Base-by-base conservation (phyloP, 2,888 invertebrate genomes). In the Nycteola revayana region DNA sequence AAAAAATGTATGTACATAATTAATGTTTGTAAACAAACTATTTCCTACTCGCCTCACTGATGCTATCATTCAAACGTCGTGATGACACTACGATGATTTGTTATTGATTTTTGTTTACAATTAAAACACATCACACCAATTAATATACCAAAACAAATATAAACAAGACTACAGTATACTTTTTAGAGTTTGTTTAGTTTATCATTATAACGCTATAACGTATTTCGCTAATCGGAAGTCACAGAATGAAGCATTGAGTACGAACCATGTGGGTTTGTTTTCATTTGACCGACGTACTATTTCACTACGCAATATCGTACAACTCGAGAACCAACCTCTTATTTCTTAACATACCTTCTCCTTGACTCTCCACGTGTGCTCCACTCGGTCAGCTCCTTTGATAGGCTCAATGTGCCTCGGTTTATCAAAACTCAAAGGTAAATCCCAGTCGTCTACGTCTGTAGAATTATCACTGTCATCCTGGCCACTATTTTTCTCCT, bases 301-400 rank as follows among this genome's bases (percentile, higher is more conserved):
- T 54, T 45, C 41, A 59, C 41, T 74, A 75, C 73, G 75, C 68
- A 77, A 53, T 75, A 63, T 47, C 37, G 49, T 41, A 32, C 41
- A 26, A 21, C 2, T 21, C 21, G 7, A 21, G 7, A 5, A 5
- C 3, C 21, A 7, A n/a, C 21, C 21, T 21, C n/a, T 21, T 5
- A 21, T 37, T 27, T 28, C 9, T 26, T 24, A n/a, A 8, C 81
- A 70, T 76, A 95, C 95, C 90, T 96, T 92, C 75, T 97, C 97
- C 75, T 97, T 96, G 90, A 98, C 96, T 59, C 98, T 91, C 98
- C 98, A 98, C 47, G 94, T 92, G 64, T 96, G 95, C 61, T 95
- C 95, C 36, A 91, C 91, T 65, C 96, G 95, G 26, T 88, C 85
- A 20, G 75, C 71, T 5, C 85, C 87, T 52, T 83, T 82, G 46